These are phyloP conservation scores for Galerucella pusilla DNA, from an alignment of 2,888 invertebrate genomes.

Conservation along the genomic window DNA sequence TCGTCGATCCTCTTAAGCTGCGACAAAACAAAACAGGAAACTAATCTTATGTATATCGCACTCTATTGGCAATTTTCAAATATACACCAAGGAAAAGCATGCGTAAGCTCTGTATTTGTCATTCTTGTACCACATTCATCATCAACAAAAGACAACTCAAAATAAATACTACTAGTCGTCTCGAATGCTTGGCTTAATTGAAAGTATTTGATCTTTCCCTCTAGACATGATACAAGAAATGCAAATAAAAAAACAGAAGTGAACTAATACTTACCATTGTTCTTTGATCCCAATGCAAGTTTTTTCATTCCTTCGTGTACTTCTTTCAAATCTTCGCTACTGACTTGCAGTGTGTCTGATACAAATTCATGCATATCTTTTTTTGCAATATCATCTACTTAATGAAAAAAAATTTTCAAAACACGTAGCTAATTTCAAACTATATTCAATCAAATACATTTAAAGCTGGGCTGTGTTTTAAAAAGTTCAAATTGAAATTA, in stretches of 20 bases:
- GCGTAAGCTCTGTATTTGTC: constrained; percentile 17
- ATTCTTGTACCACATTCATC: constrained; percentile 14
- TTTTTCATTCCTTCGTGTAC: constrained; percentile 82
- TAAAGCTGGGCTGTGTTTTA: neutral
- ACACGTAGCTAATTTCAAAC: constrained; percentile 20
- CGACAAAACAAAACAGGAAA: constrained; percentile 68
- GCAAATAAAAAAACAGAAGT: constrained; percentile 48
- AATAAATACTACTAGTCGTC: no score
- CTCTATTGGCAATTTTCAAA: constrained; percentile 28
- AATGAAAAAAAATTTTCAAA: constrained; percentile 47
- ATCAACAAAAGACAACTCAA: neutral
- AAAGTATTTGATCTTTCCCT: no score
- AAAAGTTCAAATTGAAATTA: neutral
- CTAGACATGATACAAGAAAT: neutral
- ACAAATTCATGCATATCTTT: constrained; percentile 76
- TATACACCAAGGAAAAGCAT: constrained; percentile 24
- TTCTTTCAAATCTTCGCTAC: constrained; percentile 76
- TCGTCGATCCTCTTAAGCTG: constrained; percentile 73
- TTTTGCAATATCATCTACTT: constrained; percentile 56
- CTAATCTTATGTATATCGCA: constrained; percentile 55
- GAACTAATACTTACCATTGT: constrained; percentile 65
- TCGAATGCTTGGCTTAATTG: no score
- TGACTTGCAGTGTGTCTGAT: constrained; percentile 78
- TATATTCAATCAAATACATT: constrained; percentile 6
- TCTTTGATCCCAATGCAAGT: constrained; percentile 69